Evolutionary conservation across 2,113 vertebrate species (phyloP), one percentile per base, ranked within the genome.

Genomic region (Cryptotis parvus): DNA sequence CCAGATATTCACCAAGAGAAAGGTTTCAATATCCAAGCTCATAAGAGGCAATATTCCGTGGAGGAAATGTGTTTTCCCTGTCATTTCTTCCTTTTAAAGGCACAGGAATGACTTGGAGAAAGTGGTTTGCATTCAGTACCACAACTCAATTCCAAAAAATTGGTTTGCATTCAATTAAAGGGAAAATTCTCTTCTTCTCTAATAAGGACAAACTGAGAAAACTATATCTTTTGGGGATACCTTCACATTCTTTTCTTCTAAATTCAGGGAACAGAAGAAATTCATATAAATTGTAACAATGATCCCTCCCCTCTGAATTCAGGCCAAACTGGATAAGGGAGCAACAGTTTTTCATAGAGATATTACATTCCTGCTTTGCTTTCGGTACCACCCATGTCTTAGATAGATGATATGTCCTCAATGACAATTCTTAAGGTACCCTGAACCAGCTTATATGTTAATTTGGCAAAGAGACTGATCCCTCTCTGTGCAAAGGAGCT

Each of bases 71-170:
- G 20, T 29, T 5, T 69, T 31, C 9, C 22, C 80, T 91, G 49
- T 24, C 24, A 52, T 29, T 22, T 11, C 63, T 88, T 68, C 33
- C 15, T 65, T 66, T 52, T 70, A 87, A 74, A 91, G 69, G 4
- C 75, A 78, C 61, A 33, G 55, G 83, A 68, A 81, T 26, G 22
- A 72, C 58, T 93, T 43, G 35, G 58, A 91, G 43, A 81, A 80
- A 65, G 9, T 63, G 52, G 14, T 29, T 83, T 91, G n/a, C 24
- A 41, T 6, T n/a, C 15, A n/a, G 49, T 22, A 24, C 11, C n/a
- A n/a, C n/a, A n/a, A n/a, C n/a, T n/a, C n/a, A n/a, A n/a, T n/a
- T n/a, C n/a, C n/a, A n/a, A n/a, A n/a, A 81, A 80, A 65, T 7
- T 63, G 52, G 14, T 29, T 83, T 91, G n/a, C 24, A 41, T 6